Evolutionary conservation across 2,888 invertebrate species (phyloP), one percentile per base, ranked within the genome.

Genomic region (Oxystoma pomonae): DNA sequence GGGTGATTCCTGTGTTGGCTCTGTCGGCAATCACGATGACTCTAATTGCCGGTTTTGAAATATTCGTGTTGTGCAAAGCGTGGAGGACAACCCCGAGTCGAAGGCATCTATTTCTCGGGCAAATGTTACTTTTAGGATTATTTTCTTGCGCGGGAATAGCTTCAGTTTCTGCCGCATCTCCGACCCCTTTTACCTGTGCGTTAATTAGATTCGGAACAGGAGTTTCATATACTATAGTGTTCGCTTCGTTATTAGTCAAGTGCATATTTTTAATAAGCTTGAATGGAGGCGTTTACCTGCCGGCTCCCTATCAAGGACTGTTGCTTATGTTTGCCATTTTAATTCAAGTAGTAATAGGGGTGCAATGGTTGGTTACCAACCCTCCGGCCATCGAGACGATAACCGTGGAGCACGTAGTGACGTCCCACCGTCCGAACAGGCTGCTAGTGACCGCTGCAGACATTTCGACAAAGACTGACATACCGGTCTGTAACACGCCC

Each of bases 231-330:
- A 90, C 94, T 60, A 85, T 96, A 62, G 91, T 95, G 65, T 96
- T 96, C 80, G 92, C 94, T 52, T 91, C 96, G 0, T 85, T 97
- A 58, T 85, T 97, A 72, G 96, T 96, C 69, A 96, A 97, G 82
- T 92, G 95, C 80, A 94, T 96, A 70, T 96, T 96, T 79, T 86
- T 96, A 65, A 87, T 96, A 70, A 94, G 95, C 76, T 86, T 96
- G 66, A 94, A 96, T 80, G 90, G 92, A 60, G 94, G 92, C 66
- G 94, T 95, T 58, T 96, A 96, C 77, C 84, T 96, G 61, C 95
- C 95, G 60, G 94, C 96, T 5, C 91, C 94, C 16, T 96, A 96
- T 80, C 96, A 96, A 82, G 91, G 89, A 68, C 85, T 96, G 21
- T 85, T 97, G 71, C 84, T 96, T 70, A 87, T 94, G 74, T 96